A percentile compares a stretch with the other conserved stretches of the same genome.
These are phyloP conservation scores for Oryzias celebensis DNA, from an alignment of 2,113 vertebrate species.

Conservation along the genomic window DNA sequence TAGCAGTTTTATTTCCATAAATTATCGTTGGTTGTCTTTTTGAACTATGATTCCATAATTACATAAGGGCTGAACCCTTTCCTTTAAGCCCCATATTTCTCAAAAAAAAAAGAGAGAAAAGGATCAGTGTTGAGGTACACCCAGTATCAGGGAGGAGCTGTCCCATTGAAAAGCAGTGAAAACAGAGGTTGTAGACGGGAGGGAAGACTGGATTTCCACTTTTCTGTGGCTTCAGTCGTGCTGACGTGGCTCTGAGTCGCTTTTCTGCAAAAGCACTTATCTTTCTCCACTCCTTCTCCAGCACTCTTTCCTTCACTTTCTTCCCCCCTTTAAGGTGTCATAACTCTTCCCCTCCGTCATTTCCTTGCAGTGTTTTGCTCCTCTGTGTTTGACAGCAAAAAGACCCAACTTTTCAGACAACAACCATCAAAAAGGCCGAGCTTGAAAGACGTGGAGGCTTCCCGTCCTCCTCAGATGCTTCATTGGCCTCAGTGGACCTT, in stretches of 20 bases:
- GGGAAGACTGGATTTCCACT: conserved; percentile 58
- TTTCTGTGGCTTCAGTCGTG: conserved; percentile 53
- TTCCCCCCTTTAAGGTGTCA: conserved; percentile 43
- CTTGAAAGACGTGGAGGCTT: conserved; percentile 37
- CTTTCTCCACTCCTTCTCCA: conserved; percentile 44
- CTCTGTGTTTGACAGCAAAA: conserved; percentile 21
- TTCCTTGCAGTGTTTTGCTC: conserved; percentile 17
- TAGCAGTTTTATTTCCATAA: too few species aligned
- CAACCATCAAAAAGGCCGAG: conserved; percentile 30
- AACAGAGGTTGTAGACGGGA: conserved; percentile 30
- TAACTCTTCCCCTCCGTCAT: conserved; percentile 43
- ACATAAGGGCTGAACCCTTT: too few species aligned
- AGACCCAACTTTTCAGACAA: conserved; percentile 10
- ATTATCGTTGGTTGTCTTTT: too few species aligned
- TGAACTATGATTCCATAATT: too few species aligned
- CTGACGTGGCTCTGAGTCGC: conserved; percentile 71
- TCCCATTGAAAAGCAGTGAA: conserved; percentile 43
- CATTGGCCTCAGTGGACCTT: conserved; percentile 48
- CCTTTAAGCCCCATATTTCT: too few species aligned
- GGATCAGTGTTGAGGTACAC: too few species aligned
- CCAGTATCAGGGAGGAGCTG: background rate
- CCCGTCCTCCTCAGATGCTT: conserved; percentile 28
- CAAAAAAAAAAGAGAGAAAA: too few species aligned
- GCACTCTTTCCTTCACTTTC: conserved; percentile 25
- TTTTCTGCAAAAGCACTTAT: conserved; percentile 39